Conservation (phyloP, 2,797 vertebrate species). For the Bucorvus abyssinicus region DNA sequence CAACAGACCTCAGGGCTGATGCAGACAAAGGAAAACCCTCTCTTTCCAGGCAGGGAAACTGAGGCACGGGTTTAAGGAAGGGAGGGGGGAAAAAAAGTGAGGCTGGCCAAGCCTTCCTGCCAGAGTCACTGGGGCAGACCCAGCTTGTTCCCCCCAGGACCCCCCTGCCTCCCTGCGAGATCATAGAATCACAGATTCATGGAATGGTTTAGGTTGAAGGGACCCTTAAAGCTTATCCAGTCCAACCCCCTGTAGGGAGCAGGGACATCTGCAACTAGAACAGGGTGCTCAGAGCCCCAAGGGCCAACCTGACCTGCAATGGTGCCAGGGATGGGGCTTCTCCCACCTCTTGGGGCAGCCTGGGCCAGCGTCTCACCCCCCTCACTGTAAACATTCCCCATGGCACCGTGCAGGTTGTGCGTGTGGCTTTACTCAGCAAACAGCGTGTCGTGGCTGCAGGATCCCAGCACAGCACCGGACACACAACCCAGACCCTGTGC, state of each 20-base stretch:
- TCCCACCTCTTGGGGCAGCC: too few species aligned
- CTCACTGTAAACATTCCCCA: background rate
- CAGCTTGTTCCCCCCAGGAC: fast-evolving
- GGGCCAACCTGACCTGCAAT: too few species aligned
- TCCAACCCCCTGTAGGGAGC: background rate
- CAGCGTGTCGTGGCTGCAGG: fast-evolving
- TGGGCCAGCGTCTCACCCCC: too few species aligned
- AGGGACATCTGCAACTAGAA: background rate
- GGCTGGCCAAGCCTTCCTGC: too few species aligned
- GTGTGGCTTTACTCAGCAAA: background rate
- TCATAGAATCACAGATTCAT: too few species aligned
- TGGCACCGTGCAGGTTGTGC: fast-evolving
- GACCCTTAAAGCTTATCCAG: background rate
- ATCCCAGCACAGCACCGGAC: background rate
- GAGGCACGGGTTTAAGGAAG: background rate
- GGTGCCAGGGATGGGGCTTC: too few species aligned
- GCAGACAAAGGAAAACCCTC: background rate
- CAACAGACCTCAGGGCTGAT: fast-evolving
- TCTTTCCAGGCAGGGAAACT: background rate
- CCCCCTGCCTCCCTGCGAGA: fast-evolving
- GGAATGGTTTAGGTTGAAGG: background rate
- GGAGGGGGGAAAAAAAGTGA: background rate
- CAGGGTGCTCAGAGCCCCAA: background rate
- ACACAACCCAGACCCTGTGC: background rate
- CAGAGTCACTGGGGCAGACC: background rate